These are phyloP conservation scores for Hoplostethus mediterraneus DNA, from an alignment of 2,797 vertebrate species.

Conservation along the genomic window DNA sequence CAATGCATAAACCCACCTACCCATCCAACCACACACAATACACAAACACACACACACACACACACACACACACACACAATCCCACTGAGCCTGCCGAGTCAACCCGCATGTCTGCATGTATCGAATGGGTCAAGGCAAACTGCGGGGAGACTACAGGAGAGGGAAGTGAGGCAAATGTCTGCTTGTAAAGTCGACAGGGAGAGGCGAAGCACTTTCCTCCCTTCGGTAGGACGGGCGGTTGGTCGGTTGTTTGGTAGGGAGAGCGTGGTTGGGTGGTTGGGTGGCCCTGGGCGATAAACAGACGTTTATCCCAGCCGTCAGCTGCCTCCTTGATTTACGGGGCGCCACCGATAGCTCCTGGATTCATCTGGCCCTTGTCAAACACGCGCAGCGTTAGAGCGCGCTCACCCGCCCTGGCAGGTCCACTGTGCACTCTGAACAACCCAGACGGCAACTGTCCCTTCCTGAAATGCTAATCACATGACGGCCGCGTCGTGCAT, in stretches of 20 bases:
- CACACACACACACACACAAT: constrained; percentile 21
- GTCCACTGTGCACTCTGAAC: constrained; percentile 91
- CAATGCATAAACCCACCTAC: constrained; percentile 33
- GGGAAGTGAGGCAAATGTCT: constrained; percentile 52
- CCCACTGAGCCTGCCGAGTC: constrained; percentile 28
- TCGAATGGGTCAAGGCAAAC: constrained; percentile 41
- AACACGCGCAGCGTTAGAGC: constrained; percentile 92
- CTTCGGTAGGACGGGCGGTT: constrained; percentile 74
- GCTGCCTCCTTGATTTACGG: constrained; percentile 99
- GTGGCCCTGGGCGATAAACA: constrained; percentile 95
- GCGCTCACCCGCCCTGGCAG: constrained; percentile 93
- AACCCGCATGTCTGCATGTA: constrained; percentile 47
- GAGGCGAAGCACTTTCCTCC: constrained; percentile 61
- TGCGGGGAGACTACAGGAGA: constrained; percentile 37
- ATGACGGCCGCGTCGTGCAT: constrained; percentile 79
- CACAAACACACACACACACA: constrained; percentile 13
- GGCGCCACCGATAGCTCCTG: constrained; percentile 96
- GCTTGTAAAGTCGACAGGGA: constrained; percentile 59
- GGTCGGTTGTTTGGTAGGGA: constrained; percentile 80
- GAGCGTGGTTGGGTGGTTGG: constrained; percentile 82
- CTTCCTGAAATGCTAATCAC: constrained; percentile 86
- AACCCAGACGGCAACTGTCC: constrained; percentile 89
- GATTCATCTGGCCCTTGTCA: constrained; percentile 99
- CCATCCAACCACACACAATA: constrained; percentile 22
- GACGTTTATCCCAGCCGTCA: constrained; percentile 99